Conservation (phyloP, 1,140 invertebrate species). For the Lutraria rhynchaena region DNA sequence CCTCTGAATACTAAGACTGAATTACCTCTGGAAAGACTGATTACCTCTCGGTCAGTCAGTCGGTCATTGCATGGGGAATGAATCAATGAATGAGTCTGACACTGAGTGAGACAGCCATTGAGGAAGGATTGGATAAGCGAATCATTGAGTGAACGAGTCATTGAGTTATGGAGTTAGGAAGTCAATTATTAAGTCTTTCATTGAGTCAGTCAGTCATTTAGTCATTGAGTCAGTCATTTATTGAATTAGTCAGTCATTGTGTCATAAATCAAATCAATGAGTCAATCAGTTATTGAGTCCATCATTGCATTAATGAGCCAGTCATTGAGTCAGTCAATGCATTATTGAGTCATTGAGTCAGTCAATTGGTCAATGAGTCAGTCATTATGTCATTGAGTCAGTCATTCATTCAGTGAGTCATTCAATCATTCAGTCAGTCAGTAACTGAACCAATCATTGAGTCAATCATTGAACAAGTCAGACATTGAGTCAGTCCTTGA, state of each 20-base stretch:
- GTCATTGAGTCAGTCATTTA: too few relatives aligned
- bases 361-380: conserved; percentile 40
- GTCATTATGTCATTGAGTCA: conserved; percentile 44
- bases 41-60: conserved; percentile 54
- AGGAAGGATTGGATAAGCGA: conserved; percentile 15
- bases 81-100: conserved; percentile 28
- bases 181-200: conserved; percentile 49
- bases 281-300: conserved; percentile 46
- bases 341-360: conserved; percentile 41
- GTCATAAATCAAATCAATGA: conserved; percentile 35
- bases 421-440: too few relatives aligned
- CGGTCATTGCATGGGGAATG: conserved; percentile 29
- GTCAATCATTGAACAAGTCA: too few relatives aligned
- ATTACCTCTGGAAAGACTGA: too few relatives aligned
- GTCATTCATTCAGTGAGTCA: conserved; percentile 25
- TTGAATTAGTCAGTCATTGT: conserved; percentile 35
- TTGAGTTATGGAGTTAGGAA: conserved; percentile 42
- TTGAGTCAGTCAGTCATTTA: conserved; percentile 52
- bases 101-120: conserved; percentile 41
- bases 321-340: conserved; percentile 39
- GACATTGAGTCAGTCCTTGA: too few relatives aligned
- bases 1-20: too few relatives aligned
- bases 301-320: conserved; percentile 32
- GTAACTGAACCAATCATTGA: conserved; percentile 23
- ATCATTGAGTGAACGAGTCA: conserved; percentile 44